A percentile compares a stretch with the other conserved stretches of the same genome.
phyloP scores from a whole-genome alignment of 1,140 invertebrate species.

The Nomia melanderi region DNA sequence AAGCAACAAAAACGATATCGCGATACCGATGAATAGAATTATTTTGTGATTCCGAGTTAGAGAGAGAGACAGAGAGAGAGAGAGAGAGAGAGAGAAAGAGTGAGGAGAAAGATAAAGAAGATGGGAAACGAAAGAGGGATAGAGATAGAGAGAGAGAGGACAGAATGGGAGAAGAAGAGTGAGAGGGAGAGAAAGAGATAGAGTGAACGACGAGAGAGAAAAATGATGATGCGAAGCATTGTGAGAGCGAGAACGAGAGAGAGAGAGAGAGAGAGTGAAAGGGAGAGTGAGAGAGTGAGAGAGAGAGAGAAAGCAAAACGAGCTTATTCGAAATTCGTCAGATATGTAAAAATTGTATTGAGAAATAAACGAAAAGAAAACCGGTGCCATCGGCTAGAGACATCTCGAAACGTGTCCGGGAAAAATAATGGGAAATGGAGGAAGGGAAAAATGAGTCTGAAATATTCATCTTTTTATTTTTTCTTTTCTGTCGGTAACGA shows the following conservation, averaged over 20 bases:
- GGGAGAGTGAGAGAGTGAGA: conserved; percentile 23
- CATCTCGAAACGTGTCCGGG: conserved; percentile 36
- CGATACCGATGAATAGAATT: conserved; percentile 45
- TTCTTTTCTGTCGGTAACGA: conserved; percentile 41
- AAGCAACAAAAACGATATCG: conserved; percentile 30
- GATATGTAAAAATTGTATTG: conserved; percentile 49
- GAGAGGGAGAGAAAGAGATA: conserved; percentile 52
- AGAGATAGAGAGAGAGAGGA: conserved; percentile 38
- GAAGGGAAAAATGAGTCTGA: conserved; percentile 59
- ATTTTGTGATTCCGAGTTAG: conserved; percentile 44
- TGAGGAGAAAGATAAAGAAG: not conserved
- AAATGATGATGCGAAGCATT: not conserved
- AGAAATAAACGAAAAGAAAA: conserved; percentile 33
- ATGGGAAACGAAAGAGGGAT: conserved; percentile 2
- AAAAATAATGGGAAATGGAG: conserved; percentile 17
- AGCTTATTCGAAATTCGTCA: conserved; percentile 47
- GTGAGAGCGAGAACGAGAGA: conserved; percentile 41
- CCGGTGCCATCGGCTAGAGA: conserved; percentile 48
- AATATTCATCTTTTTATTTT: conserved; percentile 30
- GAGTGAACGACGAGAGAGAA: conserved; percentile 7
- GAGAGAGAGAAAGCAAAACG: conserved; percentile 41
- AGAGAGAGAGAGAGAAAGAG: not conserved
- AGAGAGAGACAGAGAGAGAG: not conserved
- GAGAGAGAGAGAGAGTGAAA: conserved; percentile 53
- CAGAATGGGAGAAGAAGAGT: conserved; percentile 42